Evolutionary conservation across 2,888 invertebrate species (phyloP).

Genomic region (Apamea crenata): DNA sequence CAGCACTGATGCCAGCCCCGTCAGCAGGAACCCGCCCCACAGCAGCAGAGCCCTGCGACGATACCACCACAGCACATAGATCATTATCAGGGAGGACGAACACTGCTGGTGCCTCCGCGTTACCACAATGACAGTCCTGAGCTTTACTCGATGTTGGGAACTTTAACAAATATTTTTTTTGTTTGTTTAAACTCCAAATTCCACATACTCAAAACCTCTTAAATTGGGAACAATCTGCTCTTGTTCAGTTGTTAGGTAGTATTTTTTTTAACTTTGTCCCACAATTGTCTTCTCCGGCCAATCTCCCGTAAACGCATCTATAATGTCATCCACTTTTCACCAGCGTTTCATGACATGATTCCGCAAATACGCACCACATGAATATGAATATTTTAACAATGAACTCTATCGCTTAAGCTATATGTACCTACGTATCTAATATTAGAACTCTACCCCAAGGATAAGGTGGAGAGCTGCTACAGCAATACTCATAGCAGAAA

Average conservation of each 20-base stretch:
- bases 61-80: background rate
- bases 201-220: background rate
- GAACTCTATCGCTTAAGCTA: background rate
- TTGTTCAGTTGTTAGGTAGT: background rate
- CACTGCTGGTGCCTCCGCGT: background rate
- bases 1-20: slow-evolving; percentile 93
- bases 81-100: background rate
- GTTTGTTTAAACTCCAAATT: background rate
- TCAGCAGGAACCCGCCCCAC: slow-evolving; percentile 95
- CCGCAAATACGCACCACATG: background rate
- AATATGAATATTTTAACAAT: background rate
- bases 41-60: slow-evolving; percentile 91
- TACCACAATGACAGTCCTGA: background rate
- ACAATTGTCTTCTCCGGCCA: background rate
- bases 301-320: background rate
- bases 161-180: background rate
- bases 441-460: background rate
- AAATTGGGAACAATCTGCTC: background rate
- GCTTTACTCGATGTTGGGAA: background rate
- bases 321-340: background rate
- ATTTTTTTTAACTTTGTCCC: background rate
- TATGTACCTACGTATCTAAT: no score
- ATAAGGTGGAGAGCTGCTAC: background rate
- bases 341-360: background rate
- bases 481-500: background rate